These are phyloP conservation scores for Polia nebulosa DNA, from an alignment of 2,888 invertebrate species.

Conservation along the genomic window DNA sequence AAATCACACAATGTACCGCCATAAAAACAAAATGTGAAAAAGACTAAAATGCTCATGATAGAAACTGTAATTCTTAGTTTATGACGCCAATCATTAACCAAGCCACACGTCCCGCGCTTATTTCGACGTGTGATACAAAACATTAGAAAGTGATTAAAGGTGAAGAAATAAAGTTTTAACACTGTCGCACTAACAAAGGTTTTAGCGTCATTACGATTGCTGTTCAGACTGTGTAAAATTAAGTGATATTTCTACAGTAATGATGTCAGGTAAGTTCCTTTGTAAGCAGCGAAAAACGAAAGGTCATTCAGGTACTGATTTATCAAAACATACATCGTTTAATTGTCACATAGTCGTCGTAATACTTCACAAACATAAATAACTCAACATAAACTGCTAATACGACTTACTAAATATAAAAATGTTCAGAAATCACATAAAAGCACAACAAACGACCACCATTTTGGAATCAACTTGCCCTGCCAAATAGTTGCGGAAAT, in stretches of 20 bases:
- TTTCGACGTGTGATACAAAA: conserved; percentile 61
- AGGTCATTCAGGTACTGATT: conserved; percentile 55
- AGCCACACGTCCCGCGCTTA: conserved; percentile 88
- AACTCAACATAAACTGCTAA: conserved; percentile 13
- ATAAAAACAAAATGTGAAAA: conserved; percentile 8
- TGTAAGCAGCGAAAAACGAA: conserved; percentile 74
- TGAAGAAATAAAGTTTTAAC: conserved; percentile 1
- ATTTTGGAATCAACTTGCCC: conserved; percentile 88
- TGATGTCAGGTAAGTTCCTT: conserved; percentile 73
- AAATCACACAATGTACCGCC: neutral
- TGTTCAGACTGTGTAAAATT: conserved; percentile 36
- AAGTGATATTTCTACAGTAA: conserved; percentile 56
- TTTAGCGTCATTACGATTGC: neutral
- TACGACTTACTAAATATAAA: conserved; percentile 72
- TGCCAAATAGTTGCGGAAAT: conserved; percentile 80
- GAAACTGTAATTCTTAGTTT: conserved; percentile 60
- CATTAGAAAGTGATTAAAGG: neutral
- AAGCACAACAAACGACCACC: conserved; percentile 91
- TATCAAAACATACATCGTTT: conserved; percentile 11
- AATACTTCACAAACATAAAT: conserved; percentile 1
- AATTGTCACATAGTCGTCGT: neutral
- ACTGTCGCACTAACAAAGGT: conserved; percentile 3
- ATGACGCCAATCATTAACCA: conserved; percentile 79
- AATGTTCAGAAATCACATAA: conserved; percentile 79
- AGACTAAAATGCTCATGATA: conserved; percentile 18